A percentile compares a stretch with the other conserved stretches of the same genome.
These are phyloP conservation scores for Ridgeia piscesae DNA, from an alignment of 1,140 invertebrate species.

Conservation along the genomic window DNA sequence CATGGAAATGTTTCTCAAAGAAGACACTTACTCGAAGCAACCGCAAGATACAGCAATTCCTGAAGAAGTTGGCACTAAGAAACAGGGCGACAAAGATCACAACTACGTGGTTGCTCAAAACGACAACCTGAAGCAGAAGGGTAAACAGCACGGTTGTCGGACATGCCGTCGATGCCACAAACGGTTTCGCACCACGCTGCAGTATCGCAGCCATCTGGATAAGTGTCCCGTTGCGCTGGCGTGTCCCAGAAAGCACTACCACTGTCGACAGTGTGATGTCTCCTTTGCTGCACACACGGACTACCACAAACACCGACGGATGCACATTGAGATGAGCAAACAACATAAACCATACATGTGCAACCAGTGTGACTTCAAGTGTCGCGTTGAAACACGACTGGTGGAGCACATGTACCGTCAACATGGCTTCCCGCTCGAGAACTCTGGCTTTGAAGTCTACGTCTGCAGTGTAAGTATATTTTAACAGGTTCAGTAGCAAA, in stretches of 20 bases:
- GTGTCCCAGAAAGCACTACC: neutral
- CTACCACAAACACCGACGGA: neutral
- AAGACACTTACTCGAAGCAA: neutral
- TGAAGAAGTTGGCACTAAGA: neutral
- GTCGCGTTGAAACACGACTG: neutral
- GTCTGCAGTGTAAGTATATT: neutral
- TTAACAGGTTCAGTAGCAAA: neutral
- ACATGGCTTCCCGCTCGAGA: neutral
- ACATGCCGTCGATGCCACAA: neutral
- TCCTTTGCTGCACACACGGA: neutral
- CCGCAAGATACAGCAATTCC: neutral
- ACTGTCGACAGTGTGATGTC: neutral
- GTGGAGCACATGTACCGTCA: neutral
- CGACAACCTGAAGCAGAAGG: neutral
- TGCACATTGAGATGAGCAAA: neutral
- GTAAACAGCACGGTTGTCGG: neutral
- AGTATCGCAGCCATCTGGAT: neutral
- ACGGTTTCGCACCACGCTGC: neutral
- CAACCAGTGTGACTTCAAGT: neutral
- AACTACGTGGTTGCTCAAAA: neutral
- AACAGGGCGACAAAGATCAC: neutral
- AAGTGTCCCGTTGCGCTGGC: neutral
- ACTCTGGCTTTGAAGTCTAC: neutral
- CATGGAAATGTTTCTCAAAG: neutral
- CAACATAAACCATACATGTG: neutral